phyloP scores from a whole-genome alignment of 2,113 vertebrate genomes.

The Jaculus jaculus region DNA sequence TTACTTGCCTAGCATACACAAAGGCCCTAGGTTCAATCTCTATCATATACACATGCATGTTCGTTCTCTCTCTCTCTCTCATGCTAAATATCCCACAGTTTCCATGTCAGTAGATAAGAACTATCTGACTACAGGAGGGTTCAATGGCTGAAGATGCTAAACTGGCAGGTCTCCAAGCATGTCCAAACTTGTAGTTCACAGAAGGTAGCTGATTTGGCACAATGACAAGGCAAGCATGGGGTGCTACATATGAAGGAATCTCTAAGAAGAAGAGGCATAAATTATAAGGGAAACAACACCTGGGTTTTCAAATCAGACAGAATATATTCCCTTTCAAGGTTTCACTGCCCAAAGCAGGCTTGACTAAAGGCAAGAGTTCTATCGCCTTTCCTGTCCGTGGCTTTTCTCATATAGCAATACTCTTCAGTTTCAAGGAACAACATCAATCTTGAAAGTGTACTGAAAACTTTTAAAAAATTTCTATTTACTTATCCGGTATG shows the following conservation, averaged over 20 bases:
- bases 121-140: background rate
- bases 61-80: background rate
- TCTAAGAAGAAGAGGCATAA: slow-evolving; percentile 63
- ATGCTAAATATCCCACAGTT: background rate
- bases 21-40: background rate
- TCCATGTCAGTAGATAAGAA: background rate
- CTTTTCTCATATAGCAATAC: slow-evolving; percentile 20
- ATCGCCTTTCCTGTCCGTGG: slow-evolving; percentile 31
- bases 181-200: slow-evolving; percentile 59
- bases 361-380: slow-evolving; percentile 21
- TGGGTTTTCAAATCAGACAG: background rate
- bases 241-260: slow-evolving; percentile 56
- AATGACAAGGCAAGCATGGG: slow-evolving; percentile 58
- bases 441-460: slow-evolving; percentile 2
- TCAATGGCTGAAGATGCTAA: background rate
- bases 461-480: background rate
- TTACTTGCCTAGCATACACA: background rate
- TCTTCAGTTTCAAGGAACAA: slow-evolving; percentile 25
- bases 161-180: slow-evolving; percentile 31
- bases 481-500: too few species aligned
- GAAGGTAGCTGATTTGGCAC: slow-evolving; percentile 41
- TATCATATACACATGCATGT: background rate
- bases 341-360: slow-evolving; percentile 49
- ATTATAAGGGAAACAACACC: background rate
- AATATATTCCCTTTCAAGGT: slow-evolving; percentile 51